These are phyloP conservation scores for Caenorhabditis doughertyi DNA, from an alignment of 2,888 invertebrate genomes.

Conservation along the genomic window DNA sequence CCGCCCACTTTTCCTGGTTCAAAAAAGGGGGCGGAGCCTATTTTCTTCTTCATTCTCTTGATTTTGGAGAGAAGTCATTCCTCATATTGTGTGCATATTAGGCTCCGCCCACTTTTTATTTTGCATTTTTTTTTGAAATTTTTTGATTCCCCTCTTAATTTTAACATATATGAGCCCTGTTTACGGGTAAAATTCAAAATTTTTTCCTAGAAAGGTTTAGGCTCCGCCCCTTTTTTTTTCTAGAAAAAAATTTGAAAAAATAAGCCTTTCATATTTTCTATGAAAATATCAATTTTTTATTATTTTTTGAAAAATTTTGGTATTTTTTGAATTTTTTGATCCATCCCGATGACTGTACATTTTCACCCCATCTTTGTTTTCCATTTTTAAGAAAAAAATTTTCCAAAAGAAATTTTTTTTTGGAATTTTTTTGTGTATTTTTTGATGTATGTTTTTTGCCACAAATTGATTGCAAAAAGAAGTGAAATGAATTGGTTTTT, in stretches of 20 bases:
- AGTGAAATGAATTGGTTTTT: too few species aligned
- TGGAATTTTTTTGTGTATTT: background rate
- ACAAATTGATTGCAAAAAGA: background rate
- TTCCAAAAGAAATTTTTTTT: too few species aligned
- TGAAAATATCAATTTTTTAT: slow-evolving; percentile 28
- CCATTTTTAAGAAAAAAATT: too few species aligned
- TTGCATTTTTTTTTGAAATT: background rate
- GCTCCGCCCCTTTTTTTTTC: background rate
- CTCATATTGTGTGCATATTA: too few species aligned
- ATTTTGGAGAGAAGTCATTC: slow-evolving; percentile 29
- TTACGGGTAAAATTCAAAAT: slow-evolving; percentile 17
- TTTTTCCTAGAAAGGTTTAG: background rate
- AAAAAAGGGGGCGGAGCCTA: background rate
- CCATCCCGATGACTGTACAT: slow-evolving; percentile 1
- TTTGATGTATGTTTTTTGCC: background rate
- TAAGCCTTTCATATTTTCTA: slow-evolving; percentile 34
- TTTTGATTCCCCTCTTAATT: background rate
- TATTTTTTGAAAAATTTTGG: background rate
- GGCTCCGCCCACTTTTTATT: background rate
- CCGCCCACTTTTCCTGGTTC: background rate
- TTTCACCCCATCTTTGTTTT: too few species aligned
- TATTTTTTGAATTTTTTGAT: background rate
- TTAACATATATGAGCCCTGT: background rate
- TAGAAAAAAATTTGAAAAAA: background rate
- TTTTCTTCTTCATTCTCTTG: slow-evolving; percentile 28